Conservation (phyloP, 2,113 vertebrate species). For the Phylloscopus whistleri region DNA sequence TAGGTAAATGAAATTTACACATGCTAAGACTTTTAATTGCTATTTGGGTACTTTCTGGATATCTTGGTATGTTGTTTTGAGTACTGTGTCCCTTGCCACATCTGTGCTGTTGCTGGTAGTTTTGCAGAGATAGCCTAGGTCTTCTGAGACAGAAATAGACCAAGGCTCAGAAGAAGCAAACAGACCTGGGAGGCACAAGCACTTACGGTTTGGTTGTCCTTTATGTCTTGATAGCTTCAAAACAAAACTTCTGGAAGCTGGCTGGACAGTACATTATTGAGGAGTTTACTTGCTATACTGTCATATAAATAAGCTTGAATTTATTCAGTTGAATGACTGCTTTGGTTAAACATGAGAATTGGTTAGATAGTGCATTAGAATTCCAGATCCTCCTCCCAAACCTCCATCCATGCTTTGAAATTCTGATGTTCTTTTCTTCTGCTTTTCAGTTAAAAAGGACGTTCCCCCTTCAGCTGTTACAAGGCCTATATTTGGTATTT, state of each 20-base stretch:
- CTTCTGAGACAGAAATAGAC: neutral
- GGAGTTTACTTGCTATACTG: neutral
- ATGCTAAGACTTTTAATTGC: neutral
- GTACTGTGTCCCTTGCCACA: neutral
- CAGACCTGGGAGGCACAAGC: neutral
- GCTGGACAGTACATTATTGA: neutral
- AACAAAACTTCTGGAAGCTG: neutral
- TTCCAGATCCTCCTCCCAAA: neutral
- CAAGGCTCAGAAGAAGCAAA: neutral
- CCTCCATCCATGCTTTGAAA: neutral
- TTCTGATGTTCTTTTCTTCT: neutral
- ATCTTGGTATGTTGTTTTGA: neutral
- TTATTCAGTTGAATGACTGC: neutral
- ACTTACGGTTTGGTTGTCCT: neutral
- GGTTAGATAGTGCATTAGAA: neutral
- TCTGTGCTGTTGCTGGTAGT: neutral
- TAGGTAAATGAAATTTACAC: neutral
- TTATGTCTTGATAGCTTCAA: neutral
- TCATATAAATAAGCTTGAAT: neutral
- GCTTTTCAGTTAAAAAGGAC: constrained; percentile 84
- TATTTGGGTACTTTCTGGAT: neutral
- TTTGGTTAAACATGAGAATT: neutral
- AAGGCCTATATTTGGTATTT: constrained; percentile 86
- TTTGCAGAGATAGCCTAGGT: neutral
- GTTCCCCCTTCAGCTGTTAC: constrained; percentile 88